A percentile compares a stretch with the other conserved stretches of the same genome.
Evolutionary conservation across 1,140 invertebrate genomes (phyloP).

Genomic region (Lasaia peninsularis): DNA sequence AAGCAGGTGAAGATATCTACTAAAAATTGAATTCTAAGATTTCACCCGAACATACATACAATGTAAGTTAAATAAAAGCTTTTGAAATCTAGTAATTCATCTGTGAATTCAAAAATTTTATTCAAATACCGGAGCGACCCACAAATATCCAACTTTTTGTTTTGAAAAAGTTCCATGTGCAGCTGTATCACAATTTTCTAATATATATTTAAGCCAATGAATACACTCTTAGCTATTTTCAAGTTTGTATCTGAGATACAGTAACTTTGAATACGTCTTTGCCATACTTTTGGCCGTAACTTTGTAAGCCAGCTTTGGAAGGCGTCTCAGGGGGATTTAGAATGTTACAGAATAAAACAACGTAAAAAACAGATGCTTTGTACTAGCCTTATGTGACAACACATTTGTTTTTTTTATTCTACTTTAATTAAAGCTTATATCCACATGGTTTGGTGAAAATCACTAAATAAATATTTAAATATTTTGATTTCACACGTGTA

Average conservation of each 20-base stretch:
- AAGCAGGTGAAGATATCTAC: too few relatives aligned
- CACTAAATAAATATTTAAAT: too few relatives aligned
- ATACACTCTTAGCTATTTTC: neutral
- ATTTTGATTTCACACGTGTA: too few relatives aligned
- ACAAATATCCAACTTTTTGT: too few relatives aligned
- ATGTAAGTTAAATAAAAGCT: too few relatives aligned
- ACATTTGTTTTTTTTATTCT: neutral
- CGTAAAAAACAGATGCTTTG: constrained; percentile 11
- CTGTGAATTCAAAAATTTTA: too few relatives aligned
- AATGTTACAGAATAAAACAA: constrained; percentile 16
- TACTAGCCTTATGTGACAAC: constrained; percentile 3
- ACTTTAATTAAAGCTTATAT: neutral
- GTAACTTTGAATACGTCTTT: constrained; percentile 3
- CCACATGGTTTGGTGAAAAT: neutral
- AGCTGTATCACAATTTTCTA: too few relatives aligned
- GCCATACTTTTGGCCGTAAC: constrained; percentile 6
- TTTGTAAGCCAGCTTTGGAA: constrained; percentile 1
- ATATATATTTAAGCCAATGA: neutral
- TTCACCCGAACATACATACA: too few relatives aligned
- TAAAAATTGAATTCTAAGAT: too few relatives aligned
- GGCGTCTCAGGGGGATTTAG: constrained; percentile 3
- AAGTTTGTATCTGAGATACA: constrained; percentile 5
- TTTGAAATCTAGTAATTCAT: too few relatives aligned
- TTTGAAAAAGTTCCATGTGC: too few relatives aligned
- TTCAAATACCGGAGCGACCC: too few relatives aligned